Percentiles rank a stretch among this genome's conserved stretches.
These are phyloP conservation scores for Eucriotettix oculatus DNA, from an alignment of 2,888 invertebrate genomes.

Conservation along the genomic window DNA sequence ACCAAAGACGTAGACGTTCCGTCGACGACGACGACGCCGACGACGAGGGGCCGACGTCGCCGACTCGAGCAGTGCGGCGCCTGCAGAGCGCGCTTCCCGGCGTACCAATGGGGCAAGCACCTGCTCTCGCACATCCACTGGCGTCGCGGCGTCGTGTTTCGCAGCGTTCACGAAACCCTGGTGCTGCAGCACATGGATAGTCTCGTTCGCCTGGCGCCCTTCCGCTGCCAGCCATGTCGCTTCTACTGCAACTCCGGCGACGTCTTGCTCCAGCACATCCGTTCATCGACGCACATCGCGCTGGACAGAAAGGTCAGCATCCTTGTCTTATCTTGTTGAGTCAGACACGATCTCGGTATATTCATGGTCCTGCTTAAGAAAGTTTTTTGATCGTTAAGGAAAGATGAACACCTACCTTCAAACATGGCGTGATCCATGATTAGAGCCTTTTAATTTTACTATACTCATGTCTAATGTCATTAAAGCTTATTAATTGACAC, in stretches of 20 bases:
- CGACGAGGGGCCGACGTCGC: background rate
- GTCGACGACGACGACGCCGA: background rate
- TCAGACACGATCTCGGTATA: too few species aligned
- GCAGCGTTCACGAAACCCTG: conserved; percentile 30
- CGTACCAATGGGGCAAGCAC: conserved; percentile 62
- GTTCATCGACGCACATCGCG: conserved; percentile 40
- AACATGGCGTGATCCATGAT: too few species aligned
- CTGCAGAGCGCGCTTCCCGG: conserved; percentile 50
- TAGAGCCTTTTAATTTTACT: too few species aligned
- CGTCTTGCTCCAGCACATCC: conserved; percentile 58
- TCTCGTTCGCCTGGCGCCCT: conserved; percentile 66
- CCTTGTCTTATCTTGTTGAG: too few species aligned
- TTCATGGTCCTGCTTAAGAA: too few species aligned
- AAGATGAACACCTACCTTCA: too few species aligned
- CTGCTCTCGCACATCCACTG: conserved; percentile 75
- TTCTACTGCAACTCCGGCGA: conserved; percentile 68
- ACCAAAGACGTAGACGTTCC: background rate
- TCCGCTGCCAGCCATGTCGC: conserved; percentile 68
- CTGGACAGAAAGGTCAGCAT: conserved; percentile 25
- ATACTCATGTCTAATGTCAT: too few species aligned
- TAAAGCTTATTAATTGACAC: too few species aligned
- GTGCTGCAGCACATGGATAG: conserved; percentile 61
- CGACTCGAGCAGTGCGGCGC: conserved; percentile 39
- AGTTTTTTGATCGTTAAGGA: too few species aligned
- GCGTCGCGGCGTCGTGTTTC: conserved; percentile 35